Evolutionary conservation across 2,113 vertebrate species (phyloP).

Genomic region (Pholis gunnellus): DNA sequence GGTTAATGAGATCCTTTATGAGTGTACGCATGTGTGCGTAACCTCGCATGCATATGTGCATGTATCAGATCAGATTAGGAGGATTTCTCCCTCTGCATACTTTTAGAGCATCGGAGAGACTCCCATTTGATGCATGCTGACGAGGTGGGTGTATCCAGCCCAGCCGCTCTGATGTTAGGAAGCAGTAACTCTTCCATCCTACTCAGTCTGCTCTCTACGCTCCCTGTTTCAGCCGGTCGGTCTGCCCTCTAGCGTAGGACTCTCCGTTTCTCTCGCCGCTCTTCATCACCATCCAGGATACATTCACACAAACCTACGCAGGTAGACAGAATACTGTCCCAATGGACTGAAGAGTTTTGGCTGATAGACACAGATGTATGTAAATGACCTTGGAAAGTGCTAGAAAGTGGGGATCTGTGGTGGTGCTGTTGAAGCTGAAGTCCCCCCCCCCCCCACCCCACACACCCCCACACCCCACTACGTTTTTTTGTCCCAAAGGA

Average conservation of each 20-base stretch:
- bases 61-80: constrained; percentile 48
- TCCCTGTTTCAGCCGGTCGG: constrained; percentile 65
- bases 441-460: constrained; percentile 10
- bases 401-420: constrained; percentile 29
- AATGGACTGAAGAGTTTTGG: constrained; percentile 29
- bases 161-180: constrained; percentile 68
- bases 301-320: constrained; percentile 56
- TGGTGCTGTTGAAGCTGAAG: constrained; percentile 21
- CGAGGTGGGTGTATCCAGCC: constrained; percentile 77
- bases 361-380: constrained; percentile 20
- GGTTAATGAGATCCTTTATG: constrained; percentile 56
- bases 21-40: constrained; percentile 26
- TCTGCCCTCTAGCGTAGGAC: constrained; percentile 65
- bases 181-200: constrained; percentile 67
- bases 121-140: constrained; percentile 59
- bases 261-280: constrained; percentile 54
- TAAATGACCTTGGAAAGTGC: constrained; percentile 7
- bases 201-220: constrained; percentile 76
- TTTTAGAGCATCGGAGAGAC: constrained; percentile 53
- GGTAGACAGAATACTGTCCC: constrained; percentile 37
- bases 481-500: constrained; percentile 57
- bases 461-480: constrained; percentile 2
- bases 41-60: constrained; percentile 39
- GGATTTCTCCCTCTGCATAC: constrained; percentile 27
- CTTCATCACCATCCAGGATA: constrained; percentile 62